Base-by-base conservation (phyloP, 2,113 vertebrate genomes). In the Pitta sordida region DNA sequence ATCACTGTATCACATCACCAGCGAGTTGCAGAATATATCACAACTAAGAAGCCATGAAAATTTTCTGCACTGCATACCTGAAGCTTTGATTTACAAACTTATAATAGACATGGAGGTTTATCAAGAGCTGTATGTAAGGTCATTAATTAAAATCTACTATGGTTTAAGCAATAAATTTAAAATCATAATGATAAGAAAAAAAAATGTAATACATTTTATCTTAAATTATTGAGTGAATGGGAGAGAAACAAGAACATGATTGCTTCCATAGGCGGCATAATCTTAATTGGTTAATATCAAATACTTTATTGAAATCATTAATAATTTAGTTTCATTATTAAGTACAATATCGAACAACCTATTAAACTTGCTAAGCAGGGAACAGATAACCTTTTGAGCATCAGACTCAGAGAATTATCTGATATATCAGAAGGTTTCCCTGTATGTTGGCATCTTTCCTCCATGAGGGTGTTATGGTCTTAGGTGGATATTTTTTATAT, bases 311-410 rank as follows among this genome's bases (percentile, higher is more conserved):
- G 86, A 91, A 80, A 64, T 65, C 3, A 6, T 88, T 84, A 86
- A 94, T 92, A 95, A 93, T 43, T 86, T 68, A 83, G 26, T 91
- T 90, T 53, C 37, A 67, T 89, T 86, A 86, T 78, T 78, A 93
- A 86, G 13, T 58, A 81, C 1, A 26, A 48, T 75, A 91, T 41
- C 51, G 60, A 92, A 75, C 12, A 16, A 70, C 64, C 65, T 88
- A 92, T 94, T 88, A 84, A 78, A 86, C 69, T 78, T 83, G 46
- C 70, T 91, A 92, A 87, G 81, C 11, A 29, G 46, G 44, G 37
- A 37, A 63, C 36, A 84, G 76, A 86, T 78, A 92, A 88, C 46
- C 34, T 91, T 56, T 17, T 67, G 69, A 93, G 68, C 43, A 88
- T 30, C n/a, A 68, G 13, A 64, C 52, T 53, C 9, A 0, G 43